Evolutionary conservation across 2,113 vertebrate genomes (phyloP), one percentile per base, ranked within the genome.

Genomic region (Protobothrops flavoviridis): DNA sequence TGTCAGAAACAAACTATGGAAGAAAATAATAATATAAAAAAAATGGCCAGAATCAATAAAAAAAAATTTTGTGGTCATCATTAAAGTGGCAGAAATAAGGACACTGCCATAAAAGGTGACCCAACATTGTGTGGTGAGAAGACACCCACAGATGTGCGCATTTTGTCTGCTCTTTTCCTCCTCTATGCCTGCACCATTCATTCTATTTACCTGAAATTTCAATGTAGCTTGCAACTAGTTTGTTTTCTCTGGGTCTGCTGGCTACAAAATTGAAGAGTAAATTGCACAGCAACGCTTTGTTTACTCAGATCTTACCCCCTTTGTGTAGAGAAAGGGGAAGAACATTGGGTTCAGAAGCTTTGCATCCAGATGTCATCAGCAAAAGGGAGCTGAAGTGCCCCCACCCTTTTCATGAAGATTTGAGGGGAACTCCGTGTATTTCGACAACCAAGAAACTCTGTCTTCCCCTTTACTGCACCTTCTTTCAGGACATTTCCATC

Each of bases 401-500:
- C 4, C 61, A 57, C 74, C 26, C n/a, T 87, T 86, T 87, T 26
- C 45, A 86, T 39, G 88, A 59, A 86, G 56, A 61, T 48, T 52
- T 33, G 90, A 94, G 69, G 48, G 57, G 90, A 52, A 94, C 89
- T 86, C 93, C 91, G 5, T 86, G 13, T 2, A 86, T 90, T 43
- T 85, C 81, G 45, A 24, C 52, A 87, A 85, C 64, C 57, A 90
- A 0, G 3, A 89, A 93, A 91, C 55, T 23, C 39, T 23, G 87
- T 61, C 95, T 91, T 95, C 94, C 93, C 91, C 87, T 95, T 57
- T 94, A 20, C 74, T 92, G 93, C 91, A 93, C n/a, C 52, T 95
- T 61, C 91, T 74, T 95, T 92, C 87, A 89, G 93, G 92, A 95
- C 64, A 85, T 61, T 48, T 94, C 64, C 86, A 48, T 86, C 56